Percentiles rank a stretch among this genome's conserved stretches.
Evolutionary conservation across 1,140 invertebrate species (phyloP).

Genomic region (Macrotrachela quadricornifera): DNA sequence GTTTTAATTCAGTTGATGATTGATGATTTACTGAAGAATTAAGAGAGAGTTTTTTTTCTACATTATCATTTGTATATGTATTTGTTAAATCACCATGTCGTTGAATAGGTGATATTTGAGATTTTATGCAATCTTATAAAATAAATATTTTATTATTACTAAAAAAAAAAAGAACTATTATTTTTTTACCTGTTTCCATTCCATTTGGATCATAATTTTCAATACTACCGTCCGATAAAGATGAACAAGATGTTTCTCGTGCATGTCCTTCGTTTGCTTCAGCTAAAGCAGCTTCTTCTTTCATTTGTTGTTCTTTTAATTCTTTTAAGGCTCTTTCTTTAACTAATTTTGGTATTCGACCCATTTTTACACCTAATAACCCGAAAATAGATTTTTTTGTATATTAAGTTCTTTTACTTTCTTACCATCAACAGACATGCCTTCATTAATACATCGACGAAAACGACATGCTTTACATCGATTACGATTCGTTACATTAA

Average conservation of each 20-base stretch:
- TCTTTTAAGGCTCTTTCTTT: slow-evolving; percentile 19
- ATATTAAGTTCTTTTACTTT: too few relatives aligned
- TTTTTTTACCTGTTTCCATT: not conserved
- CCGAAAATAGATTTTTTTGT: too few relatives aligned
- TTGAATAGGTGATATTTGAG: too few relatives aligned
- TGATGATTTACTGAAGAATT: too few relatives aligned
- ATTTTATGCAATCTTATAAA: too few relatives aligned
- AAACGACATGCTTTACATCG: slow-evolving; percentile 26
- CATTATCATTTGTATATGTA: too few relatives aligned
- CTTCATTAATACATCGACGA: slow-evolving; percentile 19
- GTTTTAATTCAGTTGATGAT: too few relatives aligned
- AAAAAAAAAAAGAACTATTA: not conserved
- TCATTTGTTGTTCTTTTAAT: not conserved
- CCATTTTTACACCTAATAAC: slow-evolving; percentile 14
- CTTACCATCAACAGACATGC: slow-evolving; percentile 23
- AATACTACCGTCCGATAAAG: not conserved
- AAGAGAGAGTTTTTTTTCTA: too few relatives aligned
- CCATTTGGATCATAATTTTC: not conserved
- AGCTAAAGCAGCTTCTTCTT: too few relatives aligned
- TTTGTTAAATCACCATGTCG: too few relatives aligned
- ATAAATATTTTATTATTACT: not conserved
- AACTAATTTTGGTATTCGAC: slow-evolving; percentile 25
- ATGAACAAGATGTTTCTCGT: not conserved
- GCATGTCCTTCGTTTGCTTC: not conserved
- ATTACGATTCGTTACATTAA: slow-evolving; percentile 22